These are phyloP conservation scores for Enteromius viviparus DNA, from an alignment of 2,797 vertebrate genomes.

Conservation along the genomic window DNA sequence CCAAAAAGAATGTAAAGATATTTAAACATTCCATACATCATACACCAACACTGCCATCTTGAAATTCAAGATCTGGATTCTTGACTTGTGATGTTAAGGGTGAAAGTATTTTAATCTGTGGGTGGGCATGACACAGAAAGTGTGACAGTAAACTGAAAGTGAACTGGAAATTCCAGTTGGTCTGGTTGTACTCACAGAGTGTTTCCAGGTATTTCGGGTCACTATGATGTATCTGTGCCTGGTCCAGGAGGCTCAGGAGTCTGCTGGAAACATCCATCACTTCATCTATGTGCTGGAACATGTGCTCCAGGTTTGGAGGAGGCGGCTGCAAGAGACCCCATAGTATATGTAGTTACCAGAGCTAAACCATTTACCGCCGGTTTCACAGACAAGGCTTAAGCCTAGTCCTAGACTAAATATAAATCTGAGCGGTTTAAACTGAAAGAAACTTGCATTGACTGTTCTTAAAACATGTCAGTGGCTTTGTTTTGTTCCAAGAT, in stretches of 20 bases:
- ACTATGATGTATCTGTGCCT: slow-evolving; percentile 59
- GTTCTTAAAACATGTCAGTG: too few relatives aligned
- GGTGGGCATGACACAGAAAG: neutral
- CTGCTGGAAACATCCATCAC: slow-evolving; percentile 82
- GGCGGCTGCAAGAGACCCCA: slow-evolving; percentile 77
- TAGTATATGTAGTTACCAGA: neutral
- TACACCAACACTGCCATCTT: neutral
- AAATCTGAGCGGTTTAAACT: too few relatives aligned
- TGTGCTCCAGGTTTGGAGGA: slow-evolving; percentile 81
- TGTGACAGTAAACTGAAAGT: neutral
- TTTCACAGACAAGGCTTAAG: too few relatives aligned
- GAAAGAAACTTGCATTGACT: too few relatives aligned
- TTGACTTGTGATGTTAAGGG: neutral
- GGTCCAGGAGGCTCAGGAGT: slow-evolving; percentile 84
- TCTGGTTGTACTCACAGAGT: slow-evolving; percentile 83
- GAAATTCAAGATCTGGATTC: slow-evolving; percentile 18
- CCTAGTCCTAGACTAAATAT: too few relatives aligned
- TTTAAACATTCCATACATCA: neutral
- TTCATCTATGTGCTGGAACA: slow-evolving; percentile 88
- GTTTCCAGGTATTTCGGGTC: slow-evolving; percentile 75
- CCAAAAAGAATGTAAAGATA: neutral
- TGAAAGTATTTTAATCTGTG: neutral
- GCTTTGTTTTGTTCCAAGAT: too few relatives aligned
- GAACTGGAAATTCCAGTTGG: slow-evolving; percentile 40
- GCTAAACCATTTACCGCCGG: neutral